Evolutionary conservation across 2,113 vertebrate species (phyloP).

Genomic region (Pseudopipra pipra): DNA sequence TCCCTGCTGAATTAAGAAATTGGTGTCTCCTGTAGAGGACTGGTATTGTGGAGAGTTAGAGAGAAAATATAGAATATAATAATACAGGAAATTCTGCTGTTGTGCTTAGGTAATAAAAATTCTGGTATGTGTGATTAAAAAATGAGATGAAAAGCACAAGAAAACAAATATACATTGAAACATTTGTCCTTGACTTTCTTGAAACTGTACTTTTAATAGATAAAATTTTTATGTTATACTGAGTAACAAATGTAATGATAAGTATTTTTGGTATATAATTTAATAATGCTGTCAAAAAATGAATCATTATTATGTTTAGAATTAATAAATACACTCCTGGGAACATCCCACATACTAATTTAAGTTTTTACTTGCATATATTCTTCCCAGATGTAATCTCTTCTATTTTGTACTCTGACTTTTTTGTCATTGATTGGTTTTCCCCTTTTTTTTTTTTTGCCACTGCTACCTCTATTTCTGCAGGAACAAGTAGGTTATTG

Average conservation of each 20-base stretch:
- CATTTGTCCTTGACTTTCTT: neutral
- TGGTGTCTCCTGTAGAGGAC: neutral
- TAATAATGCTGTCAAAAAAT: neutral
- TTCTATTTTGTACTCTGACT: slow-evolving; percentile 48
- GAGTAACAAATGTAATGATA: neutral
- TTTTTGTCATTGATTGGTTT: slow-evolving; percentile 77
- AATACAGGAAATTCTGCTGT: neutral
- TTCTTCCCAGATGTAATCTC: slow-evolving; percentile 53
- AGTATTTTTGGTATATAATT: neutral
- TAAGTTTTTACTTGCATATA: neutral
- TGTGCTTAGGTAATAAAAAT: neutral
- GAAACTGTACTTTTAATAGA: neutral
- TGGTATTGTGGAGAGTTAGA: neutral
- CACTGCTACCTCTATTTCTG: slow-evolving; percentile 75
- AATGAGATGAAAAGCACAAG: neutral
- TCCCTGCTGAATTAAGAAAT: neutral
- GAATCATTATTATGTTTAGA: neutral
- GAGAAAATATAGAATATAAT: neutral
- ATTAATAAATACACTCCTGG: neutral
- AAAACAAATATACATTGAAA: neutral
- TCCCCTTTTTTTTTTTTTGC: slow-evolving; percentile 70
- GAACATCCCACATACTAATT: neutral
- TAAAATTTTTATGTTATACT: neutral
- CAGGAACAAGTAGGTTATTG: slow-evolving; percentile 76
- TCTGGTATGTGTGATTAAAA: neutral